A percentile compares a stretch with the other conserved stretches of the same genome.
These are phyloP conservation scores for Cercocebus atys DNA, from an alignment of 2,113 vertebrate species.

Conservation along the genomic window DNA sequence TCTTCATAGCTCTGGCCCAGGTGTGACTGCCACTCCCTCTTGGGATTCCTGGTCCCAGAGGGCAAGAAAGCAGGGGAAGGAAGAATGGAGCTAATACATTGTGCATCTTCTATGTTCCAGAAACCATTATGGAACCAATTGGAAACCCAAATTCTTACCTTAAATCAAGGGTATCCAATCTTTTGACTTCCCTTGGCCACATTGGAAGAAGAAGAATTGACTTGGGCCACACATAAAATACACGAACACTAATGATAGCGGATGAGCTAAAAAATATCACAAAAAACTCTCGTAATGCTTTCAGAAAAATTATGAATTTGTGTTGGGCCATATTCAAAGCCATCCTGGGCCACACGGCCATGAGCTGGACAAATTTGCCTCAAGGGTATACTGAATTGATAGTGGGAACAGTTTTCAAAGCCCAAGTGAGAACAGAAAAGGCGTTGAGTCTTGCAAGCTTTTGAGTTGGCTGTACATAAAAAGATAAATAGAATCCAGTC, in stretches of 20 bases:
- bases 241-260: too few relatives aligned
- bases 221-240: too few relatives aligned
- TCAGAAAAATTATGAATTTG: too few relatives aligned
- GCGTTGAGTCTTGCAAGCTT: not conserved
- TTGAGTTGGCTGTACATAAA: not conserved
- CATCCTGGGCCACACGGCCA: fast-evolving
- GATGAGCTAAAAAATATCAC: too few relatives aligned
- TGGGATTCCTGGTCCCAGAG: not conserved
- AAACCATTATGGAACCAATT: not conserved
- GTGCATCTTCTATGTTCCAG: not conserved
- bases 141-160: not conserved
- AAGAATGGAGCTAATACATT: not conserved
- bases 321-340: too few relatives aligned
- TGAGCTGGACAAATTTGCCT: too few relatives aligned
- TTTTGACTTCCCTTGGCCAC: too few relatives aligned
- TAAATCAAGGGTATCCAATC: too few relatives aligned
- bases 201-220: too few relatives aligned
- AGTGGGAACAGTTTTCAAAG: not conserved
- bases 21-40: not conserved
- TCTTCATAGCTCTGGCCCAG: not conserved
- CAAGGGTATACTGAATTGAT: not conserved
- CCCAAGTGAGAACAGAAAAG: not conserved
- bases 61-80: not conserved
- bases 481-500: not conserved
- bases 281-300: too few relatives aligned